Evolutionary conservation across 2,113 vertebrate species (phyloP), one percentile per base, ranked within the genome.

Genomic region (Paralichthys olivaceus): DNA sequence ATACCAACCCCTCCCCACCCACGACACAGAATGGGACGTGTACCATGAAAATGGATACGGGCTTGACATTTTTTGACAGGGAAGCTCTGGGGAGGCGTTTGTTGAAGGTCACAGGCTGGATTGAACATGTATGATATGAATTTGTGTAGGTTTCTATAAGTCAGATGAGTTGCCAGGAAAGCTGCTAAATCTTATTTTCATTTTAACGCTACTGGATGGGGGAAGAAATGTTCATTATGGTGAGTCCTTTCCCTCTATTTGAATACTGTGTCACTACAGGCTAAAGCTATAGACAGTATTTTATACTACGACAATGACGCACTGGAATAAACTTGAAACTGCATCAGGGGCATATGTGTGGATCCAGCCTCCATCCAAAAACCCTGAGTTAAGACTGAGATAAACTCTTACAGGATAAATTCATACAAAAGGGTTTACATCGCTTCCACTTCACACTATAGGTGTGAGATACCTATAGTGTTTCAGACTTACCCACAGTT

Each of bases 41-140:
- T 19, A n/a, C 2, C 12, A 22, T 29, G 54, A 26, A 0, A 57
- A 80, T 28, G 53, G 29, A 67, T 62, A 69, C 40, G 59, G 2
- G 29, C 20, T 1, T 77, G 64, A 75, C 54, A 47, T 75, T 45
- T 75, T 75, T 65, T 72, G 19, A 64, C 51, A 29, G 63, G 14
- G 49, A 20, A 11, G 32, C 64, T 78, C 71, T 34, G 15, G 54
- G 79, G 11, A 66, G 32, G 47, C 64, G n/a, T 40, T 37, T 59
- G 72, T 54, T 69, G 79, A 81, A 90, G 69, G 72, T 69, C 82
- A 64, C 2, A 54, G 49, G 34, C 22, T 11, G 0, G 37, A 53
- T 1, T 71, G 47, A 14, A 77, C 32, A 14, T 58, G 56, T 54
- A 54, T 13, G 13, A 72, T 57, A 54, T 32, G 26, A 32, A 60